Conservation (phyloP, 2,113 vertebrate species). For the Amblyopsis rosae region DNA sequence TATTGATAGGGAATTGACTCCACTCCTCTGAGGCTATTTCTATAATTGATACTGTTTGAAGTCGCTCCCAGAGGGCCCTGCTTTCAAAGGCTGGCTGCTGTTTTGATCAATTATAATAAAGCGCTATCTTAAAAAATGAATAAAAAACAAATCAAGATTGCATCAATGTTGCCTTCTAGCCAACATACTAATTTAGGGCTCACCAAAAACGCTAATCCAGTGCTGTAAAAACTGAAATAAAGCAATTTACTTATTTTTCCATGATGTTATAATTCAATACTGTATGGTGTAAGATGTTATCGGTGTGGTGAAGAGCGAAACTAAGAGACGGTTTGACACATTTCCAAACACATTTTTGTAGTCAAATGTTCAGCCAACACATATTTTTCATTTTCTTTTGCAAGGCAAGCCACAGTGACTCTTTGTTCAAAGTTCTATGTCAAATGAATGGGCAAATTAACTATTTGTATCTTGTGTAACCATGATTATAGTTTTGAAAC, state of each 20-base stretch:
- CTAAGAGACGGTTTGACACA: no score
- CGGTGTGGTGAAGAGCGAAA: not conserved
- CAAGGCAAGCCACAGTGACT: no score
- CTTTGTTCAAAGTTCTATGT: constrained; percentile 5
- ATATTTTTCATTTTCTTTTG: no score
- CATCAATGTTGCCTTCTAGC: constrained; percentile 45
- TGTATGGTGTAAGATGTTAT: not conserved
- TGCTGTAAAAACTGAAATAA: not conserved
- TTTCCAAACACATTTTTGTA: no score
- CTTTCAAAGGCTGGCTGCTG: constrained; percentile 65
- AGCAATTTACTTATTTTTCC: no score
- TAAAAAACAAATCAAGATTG: constrained; percentile 41
- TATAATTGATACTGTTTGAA: constrained; percentile 79
- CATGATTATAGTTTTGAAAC: constrained; percentile 6
- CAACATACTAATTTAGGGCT: constrained; percentile 10
- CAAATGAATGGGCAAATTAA: constrained; percentile 30
- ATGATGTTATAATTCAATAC: not conserved
- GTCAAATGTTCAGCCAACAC: no score
- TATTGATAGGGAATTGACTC: constrained; percentile 75
- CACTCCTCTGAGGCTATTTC: constrained; percentile 65
- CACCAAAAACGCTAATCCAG: not conserved
- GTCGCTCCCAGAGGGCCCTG: constrained; percentile 46
- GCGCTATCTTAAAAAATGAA: constrained; percentile 44
- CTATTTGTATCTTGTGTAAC: constrained; percentile 18
- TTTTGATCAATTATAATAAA: constrained; percentile 78